phyloP scores from a whole-genome alignment of 1,140 invertebrate genomes.

The Halotydeus destructor region DNA sequence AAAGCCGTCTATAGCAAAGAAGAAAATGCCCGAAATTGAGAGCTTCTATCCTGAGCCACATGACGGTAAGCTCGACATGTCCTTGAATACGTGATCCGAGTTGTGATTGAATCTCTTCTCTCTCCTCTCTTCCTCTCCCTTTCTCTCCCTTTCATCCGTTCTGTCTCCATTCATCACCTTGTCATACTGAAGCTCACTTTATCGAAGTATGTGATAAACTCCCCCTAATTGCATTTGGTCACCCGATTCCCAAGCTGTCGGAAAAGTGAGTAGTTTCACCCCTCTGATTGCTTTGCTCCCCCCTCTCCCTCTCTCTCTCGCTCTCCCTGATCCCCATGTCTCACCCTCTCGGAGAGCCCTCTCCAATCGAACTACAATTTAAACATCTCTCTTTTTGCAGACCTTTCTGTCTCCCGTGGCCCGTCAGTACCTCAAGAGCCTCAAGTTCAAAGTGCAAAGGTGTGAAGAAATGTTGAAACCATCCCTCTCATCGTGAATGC shows the following conservation, averaged over 20 bases:
- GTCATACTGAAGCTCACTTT: slow-evolving; percentile 8
- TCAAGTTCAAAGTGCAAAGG: no score
- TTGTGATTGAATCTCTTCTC: neutral
- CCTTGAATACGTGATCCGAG: neutral
- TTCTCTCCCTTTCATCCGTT: neutral
- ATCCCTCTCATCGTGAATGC: no score
- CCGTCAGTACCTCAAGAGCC: no score
- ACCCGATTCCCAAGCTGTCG: slow-evolving; percentile 14
- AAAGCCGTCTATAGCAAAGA: slow-evolving; percentile 5
- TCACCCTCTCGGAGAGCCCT: no score
- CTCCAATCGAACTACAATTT: no score
- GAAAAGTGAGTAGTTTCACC: slow-evolving; percentile 13
- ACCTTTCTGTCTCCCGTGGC: no score
- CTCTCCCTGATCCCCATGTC: no score
- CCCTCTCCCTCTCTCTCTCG: no score
- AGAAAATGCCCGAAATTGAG: neutral
- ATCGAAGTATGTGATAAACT: slow-evolving; percentile 15
- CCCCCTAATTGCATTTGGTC: slow-evolving; percentile 16
- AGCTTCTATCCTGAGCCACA: slow-evolving; percentile 13
- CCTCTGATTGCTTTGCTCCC: no score
- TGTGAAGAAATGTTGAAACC: no score
- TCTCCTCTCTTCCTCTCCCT: neutral
- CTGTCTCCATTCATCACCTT: neutral
- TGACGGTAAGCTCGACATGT: neutral
- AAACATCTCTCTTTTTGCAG: no score